Evolutionary conservation across 2,888 invertebrate genomes (phyloP), one percentile per base, ranked within the genome.

Genomic region (Diplolepis rosae): DNA sequence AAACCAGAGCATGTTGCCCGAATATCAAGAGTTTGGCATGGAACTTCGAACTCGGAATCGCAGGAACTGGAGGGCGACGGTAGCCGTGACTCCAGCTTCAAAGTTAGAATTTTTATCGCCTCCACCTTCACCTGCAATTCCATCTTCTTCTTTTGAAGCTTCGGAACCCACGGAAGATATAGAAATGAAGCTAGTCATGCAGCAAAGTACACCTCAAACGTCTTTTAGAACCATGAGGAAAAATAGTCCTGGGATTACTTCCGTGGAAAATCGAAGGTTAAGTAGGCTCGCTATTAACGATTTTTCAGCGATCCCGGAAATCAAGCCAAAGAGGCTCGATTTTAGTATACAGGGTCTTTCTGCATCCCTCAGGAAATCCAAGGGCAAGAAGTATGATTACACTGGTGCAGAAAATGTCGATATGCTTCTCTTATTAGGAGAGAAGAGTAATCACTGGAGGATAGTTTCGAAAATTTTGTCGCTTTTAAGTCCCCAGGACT

Each of bases 381-480:
- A 82, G 70, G 79, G 82, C 0, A 80, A 81, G 0, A 81, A 81
- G 0, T n/a, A n/a, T n/a, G 84, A 86, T 56, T 80, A 77, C 5
- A 84, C 84, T 0, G 89, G 88, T 0, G 79, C 76, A 54, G 81
- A 84, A 3, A 82, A 73, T 0, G 80, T 87, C 1, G 89, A 89
- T 71, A 76, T 89, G 27, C 54, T 90, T 15, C 81, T 82, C 32
- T 79, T 85, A 0, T 79, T 90, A 0, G 88, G 88, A 0, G 88
- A 88, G 11, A 87, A 86, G 75, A 85, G 86, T 70, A 83, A 86
- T 69, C 87, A 88, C 39, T 83, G 83, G 74, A 79, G 85, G 39
- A 85, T 88, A 30, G 82, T 89, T 1, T 81, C 84, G 1, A 88
- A 87, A 70, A 90, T 90, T 51, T 76, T 90, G 2, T 77, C 80